Conservation (phyloP, 2,888 invertebrate species). For the Clistopyga incitator region DNA sequence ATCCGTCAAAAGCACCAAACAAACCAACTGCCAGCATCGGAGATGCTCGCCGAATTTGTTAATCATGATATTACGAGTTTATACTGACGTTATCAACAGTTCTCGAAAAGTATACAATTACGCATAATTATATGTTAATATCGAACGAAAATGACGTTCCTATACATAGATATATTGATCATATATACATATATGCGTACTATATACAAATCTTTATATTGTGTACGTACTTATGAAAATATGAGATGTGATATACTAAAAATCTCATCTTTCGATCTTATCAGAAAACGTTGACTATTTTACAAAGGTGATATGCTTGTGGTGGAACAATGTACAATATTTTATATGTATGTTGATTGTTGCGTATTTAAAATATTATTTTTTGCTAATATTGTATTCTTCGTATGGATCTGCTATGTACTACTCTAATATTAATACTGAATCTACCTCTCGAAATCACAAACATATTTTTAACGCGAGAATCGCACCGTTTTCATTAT, state of each 20-base stretch:
- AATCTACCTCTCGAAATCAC: slow-evolving; percentile 20
- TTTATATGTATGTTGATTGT: slow-evolving; percentile 43
- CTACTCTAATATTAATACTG: not conserved
- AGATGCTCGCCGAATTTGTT: slow-evolving; percentile 30
- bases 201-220: not conserved
- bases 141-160: slow-evolving; percentile 34
- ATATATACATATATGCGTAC: slow-evolving; percentile 24
- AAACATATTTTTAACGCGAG: not conserved
- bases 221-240: slow-evolving; percentile 7
- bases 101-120: slow-evolving; percentile 9
- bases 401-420: not conserved
- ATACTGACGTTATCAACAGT: slow-evolving; percentile 35
- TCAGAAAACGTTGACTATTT: slow-evolving; percentile 22
- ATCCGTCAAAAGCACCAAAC: slow-evolving; percentile 13
- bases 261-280: slow-evolving; percentile 18
- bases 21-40: not conserved
- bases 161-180: slow-evolving; percentile 28
- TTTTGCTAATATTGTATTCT: slow-evolving; percentile 4
- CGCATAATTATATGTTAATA: slow-evolving; percentile 29
- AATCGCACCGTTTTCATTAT: not conserved
- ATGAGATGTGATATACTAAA: slow-evolving; percentile 13
- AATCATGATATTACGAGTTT: slow-evolving; percentile 57
- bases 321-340: slow-evolving; percentile 39
- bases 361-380: slow-evolving; percentile 12
- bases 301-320: slow-evolving; percentile 25